Percentiles rank a stretch among this genome's conserved stretches.
phyloP scores from a whole-genome alignment of 2,888 invertebrate species.

The Cheiracanthium punctorium region DNA sequence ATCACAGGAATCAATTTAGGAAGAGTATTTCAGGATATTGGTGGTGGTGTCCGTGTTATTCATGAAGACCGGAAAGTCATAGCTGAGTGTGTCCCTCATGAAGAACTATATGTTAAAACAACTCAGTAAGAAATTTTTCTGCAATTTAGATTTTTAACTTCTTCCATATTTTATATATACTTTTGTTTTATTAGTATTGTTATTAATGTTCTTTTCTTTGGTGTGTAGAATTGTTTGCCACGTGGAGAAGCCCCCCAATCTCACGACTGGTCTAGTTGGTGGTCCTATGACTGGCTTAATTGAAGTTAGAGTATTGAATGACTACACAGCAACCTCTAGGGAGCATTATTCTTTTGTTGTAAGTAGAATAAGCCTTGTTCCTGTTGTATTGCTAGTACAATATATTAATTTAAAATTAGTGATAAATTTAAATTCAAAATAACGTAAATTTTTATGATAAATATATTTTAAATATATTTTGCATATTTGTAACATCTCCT shows the following conservation, averaged over 20 bases:
- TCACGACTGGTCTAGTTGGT: constrained; percentile 62
- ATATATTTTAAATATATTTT: too few relatives aligned
- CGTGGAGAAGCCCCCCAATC: constrained; percentile 72
- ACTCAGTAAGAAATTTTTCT: constrained; percentile 63
- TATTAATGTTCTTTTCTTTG: not conserved
- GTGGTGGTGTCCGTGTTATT: constrained; percentile 86
- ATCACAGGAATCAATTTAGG: constrained; percentile 96
- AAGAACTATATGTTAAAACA: constrained; percentile 90
- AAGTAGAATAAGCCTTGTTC: constrained; percentile 64
- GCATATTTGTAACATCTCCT: too few relatives aligned
- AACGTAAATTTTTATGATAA: too few relatives aligned
- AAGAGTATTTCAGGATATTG: constrained; percentile 92
- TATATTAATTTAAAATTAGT: too few relatives aligned
- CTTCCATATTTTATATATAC: too few relatives aligned
- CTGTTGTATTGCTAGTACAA: too few relatives aligned
- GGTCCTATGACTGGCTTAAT: constrained; percentile 82
- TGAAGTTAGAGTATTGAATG: constrained; percentile 90
- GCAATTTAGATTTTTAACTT: not conserved
- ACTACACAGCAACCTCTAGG: constrained; percentile 73
- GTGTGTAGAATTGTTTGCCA: constrained; percentile 74
- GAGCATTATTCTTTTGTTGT: constrained; percentile 75
- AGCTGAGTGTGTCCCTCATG: constrained; percentile 93
- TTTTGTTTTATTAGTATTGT: too few relatives aligned
- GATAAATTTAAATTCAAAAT: too few relatives aligned
- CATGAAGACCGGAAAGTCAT: constrained; percentile 95